Evolutionary conservation across 2,113 vertebrate genomes (phyloP).

Genomic region (Leptosomus discolor): DNA sequence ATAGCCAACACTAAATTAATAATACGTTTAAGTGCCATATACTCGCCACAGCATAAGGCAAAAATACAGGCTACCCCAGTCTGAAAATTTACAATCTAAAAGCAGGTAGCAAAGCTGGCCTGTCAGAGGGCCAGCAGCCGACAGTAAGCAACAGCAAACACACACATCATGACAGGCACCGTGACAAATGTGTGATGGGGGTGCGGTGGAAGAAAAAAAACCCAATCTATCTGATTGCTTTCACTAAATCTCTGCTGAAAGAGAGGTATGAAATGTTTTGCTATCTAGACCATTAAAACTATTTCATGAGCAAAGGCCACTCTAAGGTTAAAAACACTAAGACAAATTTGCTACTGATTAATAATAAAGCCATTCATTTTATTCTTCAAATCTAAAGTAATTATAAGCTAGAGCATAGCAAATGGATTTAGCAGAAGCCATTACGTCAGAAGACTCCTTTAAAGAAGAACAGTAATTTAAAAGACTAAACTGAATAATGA

Average conservation of each 20-base stretch:
- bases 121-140: background rate
- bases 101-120: background rate
- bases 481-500: slow-evolving; percentile 73
- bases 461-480: slow-evolving; percentile 71
- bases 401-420: slow-evolving; percentile 67
- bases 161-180: background rate
- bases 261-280: slow-evolving; percentile 49
- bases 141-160: background rate
- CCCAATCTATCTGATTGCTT: slow-evolving; percentile 24
- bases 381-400: slow-evolving; percentile 73
- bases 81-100: background rate
- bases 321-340: slow-evolving; percentile 70
- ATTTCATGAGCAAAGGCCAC: slow-evolving; percentile 62
- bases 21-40: background rate
- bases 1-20: background rate
- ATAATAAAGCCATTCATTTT: slow-evolving; percentile 74
- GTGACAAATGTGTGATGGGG: background rate
- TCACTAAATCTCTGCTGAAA: slow-evolving; percentile 45
- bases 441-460: slow-evolving; percentile 71
- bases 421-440: slow-evolving; percentile 70
- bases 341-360: slow-evolving; percentile 71
- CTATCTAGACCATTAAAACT: slow-evolving; percentile 55
- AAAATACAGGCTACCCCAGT: background rate
- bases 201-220: background rate
- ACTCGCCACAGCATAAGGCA: background rate